phyloP scores from a whole-genome alignment of 2,113 vertebrate genomes.

The Acrocephalus arundinaceus region DNA sequence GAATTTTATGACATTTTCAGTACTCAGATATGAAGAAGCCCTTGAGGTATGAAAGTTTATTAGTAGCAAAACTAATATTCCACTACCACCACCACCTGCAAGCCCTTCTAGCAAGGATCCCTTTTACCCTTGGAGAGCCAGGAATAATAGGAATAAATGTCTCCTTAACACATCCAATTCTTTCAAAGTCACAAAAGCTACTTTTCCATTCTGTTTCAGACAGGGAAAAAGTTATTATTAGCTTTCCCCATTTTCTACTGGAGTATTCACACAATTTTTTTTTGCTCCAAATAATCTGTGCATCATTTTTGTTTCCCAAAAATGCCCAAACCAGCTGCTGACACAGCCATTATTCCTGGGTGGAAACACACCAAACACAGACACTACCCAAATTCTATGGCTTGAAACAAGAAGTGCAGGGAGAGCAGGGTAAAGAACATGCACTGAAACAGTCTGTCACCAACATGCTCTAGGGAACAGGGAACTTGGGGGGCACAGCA shows the following conservation, averaged over 20 bases:
- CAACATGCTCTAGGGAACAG: neutral
- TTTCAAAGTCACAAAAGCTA: neutral
- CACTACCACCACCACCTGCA: neutral
- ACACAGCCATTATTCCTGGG: neutral
- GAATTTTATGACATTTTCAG: neutral
- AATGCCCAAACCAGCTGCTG: neutral
- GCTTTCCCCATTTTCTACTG: neutral
- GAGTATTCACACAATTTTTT: neutral
- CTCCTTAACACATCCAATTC: neutral
- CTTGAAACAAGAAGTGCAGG: neutral
- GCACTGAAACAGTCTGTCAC: neutral
- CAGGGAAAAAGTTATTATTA: neutral
- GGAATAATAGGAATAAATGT: neutral
- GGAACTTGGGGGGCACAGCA: neutral
- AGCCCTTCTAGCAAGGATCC: neutral
- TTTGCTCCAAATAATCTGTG: neutral
- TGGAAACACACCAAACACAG: neutral
- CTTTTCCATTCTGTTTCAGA: neutral
- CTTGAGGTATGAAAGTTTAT: neutral
- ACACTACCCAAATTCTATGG: neutral
- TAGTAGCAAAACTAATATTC: neutral
- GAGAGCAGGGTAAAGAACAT: neutral
- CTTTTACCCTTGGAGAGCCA: neutral
- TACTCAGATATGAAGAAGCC: neutral
- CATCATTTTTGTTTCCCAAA: neutral